A percentile compares a stretch with the other conserved stretches of the same genome.
These are phyloP conservation scores for Mechanitis messenoides DNA, from an alignment of 2,888 invertebrate species.

Conservation along the genomic window DNA sequence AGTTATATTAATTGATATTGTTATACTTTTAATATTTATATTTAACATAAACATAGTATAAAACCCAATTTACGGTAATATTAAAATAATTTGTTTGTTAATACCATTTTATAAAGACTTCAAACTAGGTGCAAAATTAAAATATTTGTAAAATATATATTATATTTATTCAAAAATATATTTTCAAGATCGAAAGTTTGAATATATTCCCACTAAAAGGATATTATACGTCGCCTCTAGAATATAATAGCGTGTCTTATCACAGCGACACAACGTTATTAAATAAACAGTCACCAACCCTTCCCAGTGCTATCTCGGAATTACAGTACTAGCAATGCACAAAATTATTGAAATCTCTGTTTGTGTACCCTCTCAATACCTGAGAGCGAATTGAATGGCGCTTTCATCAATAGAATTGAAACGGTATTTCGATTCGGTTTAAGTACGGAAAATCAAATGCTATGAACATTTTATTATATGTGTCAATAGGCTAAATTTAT, in stretches of 20 bases:
- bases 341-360: conserved; percentile 51
- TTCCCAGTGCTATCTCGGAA: conserved; percentile 44
- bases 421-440: conserved; percentile 8
- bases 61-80: no score
- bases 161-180: not conserved
- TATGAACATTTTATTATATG: not conserved
- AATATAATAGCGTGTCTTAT: conserved; percentile 61
- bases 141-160: no score
- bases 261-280: conserved; percentile 62
- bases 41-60: no score
- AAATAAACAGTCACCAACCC: conserved; percentile 61
- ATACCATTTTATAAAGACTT: no score
- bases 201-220: not conserved
- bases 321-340: conserved; percentile 41
- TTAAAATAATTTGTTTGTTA: no score
- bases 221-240: conserved; percentile 32
- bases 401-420: conserved; percentile 15
- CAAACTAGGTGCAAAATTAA: no score
- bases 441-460: conserved; percentile 2
- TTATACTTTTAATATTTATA: no score
- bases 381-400: conserved; percentile 12
- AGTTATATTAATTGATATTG: not conserved
- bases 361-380: conserved; percentile 17
- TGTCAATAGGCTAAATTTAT: conserved; percentile 1
- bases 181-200: not conserved